Evolutionary conservation across 2,113 vertebrate species (phyloP).

Genomic region (Syngnathoides biaculeatus): DNA sequence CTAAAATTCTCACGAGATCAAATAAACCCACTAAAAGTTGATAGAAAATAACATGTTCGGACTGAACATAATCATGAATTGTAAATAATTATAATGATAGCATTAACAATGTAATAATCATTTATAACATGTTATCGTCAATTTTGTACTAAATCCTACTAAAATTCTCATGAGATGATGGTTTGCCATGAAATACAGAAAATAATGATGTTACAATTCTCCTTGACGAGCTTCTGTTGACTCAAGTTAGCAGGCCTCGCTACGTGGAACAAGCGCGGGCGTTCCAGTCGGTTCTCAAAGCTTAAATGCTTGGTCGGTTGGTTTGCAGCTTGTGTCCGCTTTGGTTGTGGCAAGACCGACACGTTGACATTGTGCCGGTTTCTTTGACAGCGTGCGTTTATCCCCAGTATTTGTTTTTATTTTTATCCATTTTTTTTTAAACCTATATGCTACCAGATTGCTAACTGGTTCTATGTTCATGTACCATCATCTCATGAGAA

Average conservation of each 20-base stretch:
- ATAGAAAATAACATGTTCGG: too few species aligned
- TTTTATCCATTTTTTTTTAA: conserved; percentile 40
- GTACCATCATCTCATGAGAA: neutral
- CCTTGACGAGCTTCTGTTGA: conserved; percentile 91
- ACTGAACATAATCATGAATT: too few species aligned
- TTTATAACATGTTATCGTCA: too few species aligned
- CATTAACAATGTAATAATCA: too few species aligned
- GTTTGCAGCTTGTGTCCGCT: conserved; percentile 83
- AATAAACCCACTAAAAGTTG: too few species aligned
- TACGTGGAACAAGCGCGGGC: conserved; percentile 74
- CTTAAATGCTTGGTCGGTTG: conserved; percentile 2
- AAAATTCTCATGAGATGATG: neutral
- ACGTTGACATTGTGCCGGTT: conserved; percentile 72
- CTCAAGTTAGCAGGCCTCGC: neutral
- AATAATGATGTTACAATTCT: conserved; percentile 99
- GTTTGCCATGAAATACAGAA: conserved; percentile 99
- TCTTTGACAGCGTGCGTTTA: conserved; percentile 70
- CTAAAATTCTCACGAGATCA: neutral
- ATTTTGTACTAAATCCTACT: neutral
- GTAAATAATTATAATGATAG: too few species aligned
- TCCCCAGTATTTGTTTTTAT: conserved; percentile 27
- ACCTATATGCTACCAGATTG: conserved; percentile 64
- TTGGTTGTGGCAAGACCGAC: conserved; percentile 83
- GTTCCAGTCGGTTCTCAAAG: conserved; percentile 42
- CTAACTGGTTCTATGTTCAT: conserved; percentile 29